Evolutionary conservation across 2,888 invertebrate genomes (phyloP).

Genomic region (Pterostichus madidus): DNA sequence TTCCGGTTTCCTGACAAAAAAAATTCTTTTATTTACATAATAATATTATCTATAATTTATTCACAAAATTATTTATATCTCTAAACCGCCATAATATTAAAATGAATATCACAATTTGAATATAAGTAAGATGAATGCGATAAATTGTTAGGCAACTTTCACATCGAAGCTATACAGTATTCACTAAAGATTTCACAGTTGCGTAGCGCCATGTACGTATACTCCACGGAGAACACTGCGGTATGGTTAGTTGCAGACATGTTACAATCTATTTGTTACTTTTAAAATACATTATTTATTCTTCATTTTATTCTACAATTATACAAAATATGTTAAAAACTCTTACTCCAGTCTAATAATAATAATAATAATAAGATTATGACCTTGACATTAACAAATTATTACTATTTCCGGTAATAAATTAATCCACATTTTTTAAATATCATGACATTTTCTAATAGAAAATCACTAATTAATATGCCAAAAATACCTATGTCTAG

Average conservation of each 20-base stretch:
- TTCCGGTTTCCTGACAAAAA: not conserved
- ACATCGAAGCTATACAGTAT: not conserved
- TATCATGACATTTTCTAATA: not conserved
- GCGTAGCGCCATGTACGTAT: not conserved
- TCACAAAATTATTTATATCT: not conserved
- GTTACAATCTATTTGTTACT: no score
- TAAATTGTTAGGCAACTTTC: not conserved
- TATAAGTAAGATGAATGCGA: not conserved
- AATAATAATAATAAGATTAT: no score
- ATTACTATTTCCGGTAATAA: not conserved
- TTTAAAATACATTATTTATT: no score
- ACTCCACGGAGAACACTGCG: not conserved
- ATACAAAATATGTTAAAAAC: no score
- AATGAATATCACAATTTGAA: no score
- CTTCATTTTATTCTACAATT: no score
- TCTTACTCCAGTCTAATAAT: no score
- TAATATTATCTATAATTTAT: not conserved
- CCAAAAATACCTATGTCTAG: not conserved
- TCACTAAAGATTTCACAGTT: not conserved
- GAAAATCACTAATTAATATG: not conserved
- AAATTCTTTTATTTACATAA: not conserved
- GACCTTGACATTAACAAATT: constrained; percentile 1
- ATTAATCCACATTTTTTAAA: not conserved
- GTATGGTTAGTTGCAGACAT: not conserved
- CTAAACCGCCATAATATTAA: not conserved